phyloP scores from a whole-genome alignment of 2,888 invertebrate species.

The Timandra comae region DNA sequence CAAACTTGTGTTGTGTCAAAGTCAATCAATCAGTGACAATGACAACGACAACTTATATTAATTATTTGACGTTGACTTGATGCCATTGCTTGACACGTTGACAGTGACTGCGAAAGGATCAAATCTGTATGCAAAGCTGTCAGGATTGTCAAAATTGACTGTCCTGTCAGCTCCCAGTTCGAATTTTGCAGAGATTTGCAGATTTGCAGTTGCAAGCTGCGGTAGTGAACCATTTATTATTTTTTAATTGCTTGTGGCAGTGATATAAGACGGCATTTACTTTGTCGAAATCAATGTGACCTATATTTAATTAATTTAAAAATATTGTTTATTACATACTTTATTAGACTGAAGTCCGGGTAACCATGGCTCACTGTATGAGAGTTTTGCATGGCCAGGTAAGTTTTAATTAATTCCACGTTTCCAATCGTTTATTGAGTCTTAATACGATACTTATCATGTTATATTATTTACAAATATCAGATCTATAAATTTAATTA shows the following conservation, averaged over 20 bases:
- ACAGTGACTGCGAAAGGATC: too few species aligned
- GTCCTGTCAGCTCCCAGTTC: too few species aligned
- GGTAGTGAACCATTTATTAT: conserved; percentile 32
- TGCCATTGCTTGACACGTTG: too few species aligned
- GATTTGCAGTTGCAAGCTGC: conserved; percentile 19
- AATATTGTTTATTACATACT: conserved; percentile 32
- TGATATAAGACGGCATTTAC: conserved; percentile 29
- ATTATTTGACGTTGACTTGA: too few species aligned
- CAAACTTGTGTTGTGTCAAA: too few species aligned
- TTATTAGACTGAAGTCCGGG: conserved; percentile 54
- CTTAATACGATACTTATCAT: not conserved
- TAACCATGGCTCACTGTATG: conserved; percentile 85
- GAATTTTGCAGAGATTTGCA: too few species aligned
- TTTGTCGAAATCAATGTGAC: conserved; percentile 57
- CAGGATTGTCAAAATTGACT: too few species aligned
- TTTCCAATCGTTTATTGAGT: too few species aligned
- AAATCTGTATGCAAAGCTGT: too few species aligned
- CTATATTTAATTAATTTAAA: conserved; percentile 40
- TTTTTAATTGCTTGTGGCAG: conserved; percentile 29
- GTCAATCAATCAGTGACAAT: too few species aligned
- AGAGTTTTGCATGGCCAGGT: conserved; percentile 88
- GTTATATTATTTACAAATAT: conserved; percentile 5
- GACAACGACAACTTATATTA: too few species aligned
- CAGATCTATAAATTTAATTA: conserved; percentile 39
- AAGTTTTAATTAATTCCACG: conserved; percentile 47